Evolutionary conservation across 2,797 vertebrate genomes (phyloP).

Genomic region (Erpetoichthys calabaricus): DNA sequence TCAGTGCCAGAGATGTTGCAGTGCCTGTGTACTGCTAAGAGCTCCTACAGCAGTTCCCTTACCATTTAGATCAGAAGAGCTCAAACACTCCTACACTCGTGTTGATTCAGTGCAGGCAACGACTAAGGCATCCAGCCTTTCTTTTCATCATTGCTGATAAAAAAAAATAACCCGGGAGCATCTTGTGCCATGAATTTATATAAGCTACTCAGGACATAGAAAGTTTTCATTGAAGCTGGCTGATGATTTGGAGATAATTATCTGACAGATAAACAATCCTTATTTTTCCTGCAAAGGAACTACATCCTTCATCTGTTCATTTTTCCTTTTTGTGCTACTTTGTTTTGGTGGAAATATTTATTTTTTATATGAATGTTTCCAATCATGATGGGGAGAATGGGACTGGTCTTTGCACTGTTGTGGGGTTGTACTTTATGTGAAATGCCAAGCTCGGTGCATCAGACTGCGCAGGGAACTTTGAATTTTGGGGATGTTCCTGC

Average conservation of each 20-base stretch:
- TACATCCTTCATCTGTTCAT: conserved; percentile 9
- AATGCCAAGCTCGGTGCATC: conserved; percentile 35
- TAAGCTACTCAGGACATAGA: too few species aligned
- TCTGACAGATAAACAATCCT: conserved; percentile 9
- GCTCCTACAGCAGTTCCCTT: conserved; percentile 24
- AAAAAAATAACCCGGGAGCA: too few species aligned
- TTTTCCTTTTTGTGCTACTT: conserved; percentile 1
- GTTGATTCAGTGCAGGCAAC: too few species aligned
- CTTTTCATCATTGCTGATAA: too few species aligned
- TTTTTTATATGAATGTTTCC: conserved; percentile 30
- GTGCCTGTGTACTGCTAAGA: conserved; percentile 20
- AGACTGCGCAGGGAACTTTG: conserved; percentile 43
- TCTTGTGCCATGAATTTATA: too few species aligned
- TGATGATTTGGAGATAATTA: conserved; percentile 5
- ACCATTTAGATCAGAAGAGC: conserved; percentile 9
- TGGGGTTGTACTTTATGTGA: conserved; percentile 43
- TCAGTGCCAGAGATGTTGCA: conserved; percentile 27
- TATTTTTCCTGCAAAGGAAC: conserved; percentile 12
- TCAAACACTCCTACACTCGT: conserved; percentile 2
- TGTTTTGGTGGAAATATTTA: conserved; percentile 1
- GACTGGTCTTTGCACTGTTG: conserved; percentile 45
- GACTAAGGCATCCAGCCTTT: too few species aligned
- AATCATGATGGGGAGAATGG: conserved; percentile 46
- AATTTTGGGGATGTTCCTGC: conserved; percentile 74
- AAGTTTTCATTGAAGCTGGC: neutral